These are phyloP conservation scores for Andrena hattorfiana DNA, from an alignment of 2,888 invertebrate species.

Conservation along the genomic window DNA sequence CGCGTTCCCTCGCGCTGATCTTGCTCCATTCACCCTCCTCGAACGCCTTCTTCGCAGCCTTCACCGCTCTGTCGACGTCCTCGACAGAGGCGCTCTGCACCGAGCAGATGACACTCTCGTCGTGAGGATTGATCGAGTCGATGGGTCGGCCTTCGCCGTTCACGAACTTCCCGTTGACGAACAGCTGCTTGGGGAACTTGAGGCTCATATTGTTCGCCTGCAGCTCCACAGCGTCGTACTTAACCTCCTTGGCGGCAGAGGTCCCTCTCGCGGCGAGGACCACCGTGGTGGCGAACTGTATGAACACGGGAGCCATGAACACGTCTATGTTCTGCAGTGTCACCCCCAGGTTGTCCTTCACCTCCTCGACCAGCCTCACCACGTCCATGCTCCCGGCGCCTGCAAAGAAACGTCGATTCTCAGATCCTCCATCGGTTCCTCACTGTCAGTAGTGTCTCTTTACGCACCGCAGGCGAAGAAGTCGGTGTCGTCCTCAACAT, in stretches of 20 bases:
- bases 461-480: conserved; percentile 94
- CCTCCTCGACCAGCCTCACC: conserved; percentile 96
- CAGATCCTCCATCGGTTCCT: neutral
- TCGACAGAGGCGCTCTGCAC: conserved; percentile 90
- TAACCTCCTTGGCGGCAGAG: conserved; percentile 86
- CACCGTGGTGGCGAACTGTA: conserved; percentile 91
- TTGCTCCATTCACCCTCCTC: conserved; percentile 96
- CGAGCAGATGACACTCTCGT: conserved; percentile 92
- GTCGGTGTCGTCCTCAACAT: conserved; percentile 91
- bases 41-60: conserved; percentile 95
- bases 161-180: conserved; percentile 96
- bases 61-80: conserved; percentile 95
- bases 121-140: conserved; percentile 91
- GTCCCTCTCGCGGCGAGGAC: conserved; percentile 89
- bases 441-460: neutral
- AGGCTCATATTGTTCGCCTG: conserved; percentile 94
- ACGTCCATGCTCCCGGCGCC: conserved; percentile 99
- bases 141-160: conserved; percentile 90
- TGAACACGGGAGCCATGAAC: conserved; percentile 96
- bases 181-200: conserved; percentile 95
- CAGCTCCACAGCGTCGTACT: conserved; percentile 91
- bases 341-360: conserved; percentile 92
- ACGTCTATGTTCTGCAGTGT: conserved; percentile 95
- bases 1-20: conserved; percentile 96
- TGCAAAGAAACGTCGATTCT: conserved; percentile 43